These are phyloP conservation scores for Corapipo altera DNA, from an alignment of 2,113 vertebrate genomes.

Conservation along the genomic window DNA sequence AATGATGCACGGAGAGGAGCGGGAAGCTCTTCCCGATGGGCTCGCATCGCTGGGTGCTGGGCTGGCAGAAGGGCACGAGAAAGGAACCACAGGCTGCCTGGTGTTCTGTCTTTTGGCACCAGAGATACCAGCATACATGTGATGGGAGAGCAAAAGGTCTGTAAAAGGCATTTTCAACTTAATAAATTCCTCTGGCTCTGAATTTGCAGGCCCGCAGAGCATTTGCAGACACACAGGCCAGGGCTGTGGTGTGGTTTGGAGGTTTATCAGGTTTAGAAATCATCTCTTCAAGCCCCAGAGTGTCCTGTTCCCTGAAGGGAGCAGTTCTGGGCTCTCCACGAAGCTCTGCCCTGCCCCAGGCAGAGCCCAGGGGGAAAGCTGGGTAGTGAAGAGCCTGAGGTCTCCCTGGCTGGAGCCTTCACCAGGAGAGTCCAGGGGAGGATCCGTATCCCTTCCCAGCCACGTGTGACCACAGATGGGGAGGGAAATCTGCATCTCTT, in stretches of 20 bases:
- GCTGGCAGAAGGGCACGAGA: neutral
- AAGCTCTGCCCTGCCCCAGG: neutral
- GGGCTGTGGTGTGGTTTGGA: neutral
- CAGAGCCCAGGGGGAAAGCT: neutral
- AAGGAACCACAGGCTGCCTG: fast-evolving
- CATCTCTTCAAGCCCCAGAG: neutral
- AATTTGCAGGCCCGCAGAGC: neutral
- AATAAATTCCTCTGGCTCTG: neutral
- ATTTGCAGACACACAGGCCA: neutral
- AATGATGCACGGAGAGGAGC: neutral
- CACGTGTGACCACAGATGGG: neutral
- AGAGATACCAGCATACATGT: neutral
- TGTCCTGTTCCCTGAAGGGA: neutral
- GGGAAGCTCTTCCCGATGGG: fast-evolving
- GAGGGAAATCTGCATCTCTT: neutral
- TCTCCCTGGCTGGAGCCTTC: neutral
- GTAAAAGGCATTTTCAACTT: neutral
- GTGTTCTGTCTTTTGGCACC: neutral
- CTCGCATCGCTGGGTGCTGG: fast-evolving
- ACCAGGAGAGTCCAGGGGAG: neutral
- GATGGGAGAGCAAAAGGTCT: neutral
- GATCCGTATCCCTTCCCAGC: neutral
- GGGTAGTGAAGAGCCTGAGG: neutral
- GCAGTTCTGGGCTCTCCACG: neutral
- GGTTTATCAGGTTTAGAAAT: neutral